Conservation (phyloP, 1,140 invertebrate species). For the Bradynema listronoti region DNA sequence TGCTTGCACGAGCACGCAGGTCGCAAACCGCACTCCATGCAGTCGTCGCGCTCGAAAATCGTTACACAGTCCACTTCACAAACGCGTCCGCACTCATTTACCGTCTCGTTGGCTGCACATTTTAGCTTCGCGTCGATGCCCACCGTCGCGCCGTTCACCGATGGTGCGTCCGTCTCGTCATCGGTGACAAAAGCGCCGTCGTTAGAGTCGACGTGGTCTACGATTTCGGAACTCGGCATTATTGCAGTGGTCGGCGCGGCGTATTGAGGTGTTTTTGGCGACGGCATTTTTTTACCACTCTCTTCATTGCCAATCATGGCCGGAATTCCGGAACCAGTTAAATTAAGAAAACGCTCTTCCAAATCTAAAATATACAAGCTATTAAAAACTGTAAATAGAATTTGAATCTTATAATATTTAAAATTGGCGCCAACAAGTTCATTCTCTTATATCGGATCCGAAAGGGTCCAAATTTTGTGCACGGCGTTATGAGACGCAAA, state of each 20-base stretch:
- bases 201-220: not conserved
- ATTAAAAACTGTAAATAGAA: not conserved
- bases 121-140: slow-evolving; percentile 13
- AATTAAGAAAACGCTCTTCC: slow-evolving; percentile 28
- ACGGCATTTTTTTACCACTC: too few relatives aligned
- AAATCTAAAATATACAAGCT: slow-evolving; percentile 24
- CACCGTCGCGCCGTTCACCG: slow-evolving; percentile 5
- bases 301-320: not conserved
- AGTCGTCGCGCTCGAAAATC: slow-evolving; percentile 51
- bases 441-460: not conserved
- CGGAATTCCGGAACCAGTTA: slow-evolving; percentile 3
- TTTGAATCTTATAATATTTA: too few relatives aligned
- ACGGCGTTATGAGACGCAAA: too few relatives aligned
- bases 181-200: slow-evolving; percentile 1
- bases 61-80: slow-evolving; percentile 54
- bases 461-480: not conserved
- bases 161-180: too few relatives aligned
- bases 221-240: too few relatives aligned
- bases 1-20: slow-evolving; percentile 45
- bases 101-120: slow-evolving; percentile 50
- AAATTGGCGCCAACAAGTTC: too few relatives aligned
- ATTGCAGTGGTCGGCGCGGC: slow-evolving; percentile 1
- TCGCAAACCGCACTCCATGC: slow-evolving; percentile 40
- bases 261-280: too few relatives aligned
- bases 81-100: slow-evolving; percentile 52